Evolutionary conservation across 2,888 invertebrate species (phyloP).

Genomic region (Oligia strigilis): DNA sequence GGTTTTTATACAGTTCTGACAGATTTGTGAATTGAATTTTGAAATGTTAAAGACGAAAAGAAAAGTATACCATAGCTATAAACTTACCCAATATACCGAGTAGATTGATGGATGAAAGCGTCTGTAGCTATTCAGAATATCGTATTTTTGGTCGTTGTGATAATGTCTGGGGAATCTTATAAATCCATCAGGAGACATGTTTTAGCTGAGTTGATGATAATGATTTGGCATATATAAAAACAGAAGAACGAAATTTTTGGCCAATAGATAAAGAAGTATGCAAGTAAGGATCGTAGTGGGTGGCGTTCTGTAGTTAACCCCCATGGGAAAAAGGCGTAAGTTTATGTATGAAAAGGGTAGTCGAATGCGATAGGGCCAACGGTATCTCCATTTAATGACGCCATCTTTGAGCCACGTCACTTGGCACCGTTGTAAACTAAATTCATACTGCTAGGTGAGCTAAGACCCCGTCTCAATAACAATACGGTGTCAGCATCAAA

Average conservation of each 20-base stretch:
- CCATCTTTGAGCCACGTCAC: neutral
- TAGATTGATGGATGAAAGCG: neutral
- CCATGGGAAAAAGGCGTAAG: too few relatives aligned
- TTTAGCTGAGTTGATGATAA: neutral
- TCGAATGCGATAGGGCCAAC: neutral
- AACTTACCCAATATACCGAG: neutral
- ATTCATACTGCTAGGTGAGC: slow-evolving; percentile 5
- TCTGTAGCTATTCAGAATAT: neutral
- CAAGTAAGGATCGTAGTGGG: neutral
- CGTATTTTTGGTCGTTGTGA: neutral
- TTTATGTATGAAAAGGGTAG: neutral
- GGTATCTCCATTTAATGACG: neutral
- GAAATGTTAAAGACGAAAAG: neutral
- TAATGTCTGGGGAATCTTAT: neutral
- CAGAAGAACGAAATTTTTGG: neutral
- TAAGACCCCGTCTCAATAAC: slow-evolving; percentile 47
- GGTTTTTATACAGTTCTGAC: slow-evolving; percentile 7
- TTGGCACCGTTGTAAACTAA: slow-evolving; percentile 7
- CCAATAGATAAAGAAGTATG: too few relatives aligned
- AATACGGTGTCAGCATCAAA: slow-evolving; percentile 49
- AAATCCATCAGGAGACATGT: too few relatives aligned
- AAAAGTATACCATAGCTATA: neutral
- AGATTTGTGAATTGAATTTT: slow-evolving; percentile 11
- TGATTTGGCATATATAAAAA: neutral
- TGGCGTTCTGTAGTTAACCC: too few relatives aligned